phyloP scores from a whole-genome alignment of 2,888 invertebrate genomes.

The Philhelius pedissequus region DNA sequence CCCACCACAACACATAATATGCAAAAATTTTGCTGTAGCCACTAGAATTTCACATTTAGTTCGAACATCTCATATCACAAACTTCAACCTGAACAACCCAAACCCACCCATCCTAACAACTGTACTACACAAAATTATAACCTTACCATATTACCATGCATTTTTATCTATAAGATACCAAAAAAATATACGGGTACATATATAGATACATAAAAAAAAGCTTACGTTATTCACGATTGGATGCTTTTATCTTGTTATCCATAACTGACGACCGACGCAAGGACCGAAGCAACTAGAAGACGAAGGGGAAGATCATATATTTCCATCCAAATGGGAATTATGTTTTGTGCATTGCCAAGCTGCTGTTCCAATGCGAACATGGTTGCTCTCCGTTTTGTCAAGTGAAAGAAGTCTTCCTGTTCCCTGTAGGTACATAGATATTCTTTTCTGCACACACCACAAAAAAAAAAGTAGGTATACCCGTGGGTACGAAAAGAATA shows the following conservation, averaged over 20 bases:
- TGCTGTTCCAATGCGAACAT: constrained; percentile 51
- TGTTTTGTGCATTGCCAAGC: constrained; percentile 39
- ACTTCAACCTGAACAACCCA: neutral
- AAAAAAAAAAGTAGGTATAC: neutral
- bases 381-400: constrained; percentile 1
- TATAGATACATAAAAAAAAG: constrained; percentile 19
- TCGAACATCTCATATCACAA: constrained; percentile 14
- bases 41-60: constrained; percentile 49
- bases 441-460: neutral
- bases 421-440: too few relatives aligned
- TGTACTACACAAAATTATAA: constrained; percentile 13
- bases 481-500: neutral
- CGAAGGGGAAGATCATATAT: constrained; percentile 14
- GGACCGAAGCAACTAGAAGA: too few relatives aligned
- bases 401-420: constrained; percentile 33
- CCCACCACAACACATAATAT: constrained; percentile 17
- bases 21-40: constrained; percentile 44
- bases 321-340: constrained; percentile 9
- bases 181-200: neutral
- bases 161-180: neutral
- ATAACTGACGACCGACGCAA: too few relatives aligned
- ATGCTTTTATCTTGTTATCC: constrained; percentile 65
- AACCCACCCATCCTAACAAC: neutral
- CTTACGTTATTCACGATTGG: constrained; percentile 63
- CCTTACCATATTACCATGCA: constrained; percentile 13